Percentiles rank a stretch among this genome's conserved stretches.
phyloP scores from a whole-genome alignment of 2,113 vertebrate genomes.

The Aramus guarauna region DNA sequence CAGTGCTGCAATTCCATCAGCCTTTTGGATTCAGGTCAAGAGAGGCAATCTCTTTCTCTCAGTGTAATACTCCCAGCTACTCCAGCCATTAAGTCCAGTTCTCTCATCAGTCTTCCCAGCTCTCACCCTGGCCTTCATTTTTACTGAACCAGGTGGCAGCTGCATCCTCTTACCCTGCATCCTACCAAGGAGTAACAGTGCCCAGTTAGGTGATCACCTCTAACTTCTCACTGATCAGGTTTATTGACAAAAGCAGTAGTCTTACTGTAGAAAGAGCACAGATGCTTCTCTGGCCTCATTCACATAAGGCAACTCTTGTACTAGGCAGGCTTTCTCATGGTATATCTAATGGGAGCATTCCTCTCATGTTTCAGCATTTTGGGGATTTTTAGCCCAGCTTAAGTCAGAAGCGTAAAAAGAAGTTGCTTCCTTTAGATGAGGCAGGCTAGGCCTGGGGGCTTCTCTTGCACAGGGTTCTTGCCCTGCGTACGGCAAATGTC shows the following conservation, averaged over 20 bases:
- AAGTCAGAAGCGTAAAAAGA: neutral
- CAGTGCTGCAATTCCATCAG: neutral
- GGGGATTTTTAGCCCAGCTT: neutral
- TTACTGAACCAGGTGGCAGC: neutral
- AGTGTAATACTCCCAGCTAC: neutral
- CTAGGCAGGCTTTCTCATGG: neutral
- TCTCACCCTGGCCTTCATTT: neutral
- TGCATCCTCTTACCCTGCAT: neutral
- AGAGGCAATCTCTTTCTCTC: neutral
- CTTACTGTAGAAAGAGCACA: neutral
- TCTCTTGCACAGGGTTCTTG: neutral
- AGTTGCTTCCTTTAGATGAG: neutral
- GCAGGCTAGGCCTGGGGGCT: neutral
- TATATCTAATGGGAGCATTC: neutral
- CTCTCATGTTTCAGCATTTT: neutral
- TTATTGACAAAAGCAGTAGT: neutral
- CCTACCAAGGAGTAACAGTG: neutral
- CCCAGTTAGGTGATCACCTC: neutral
- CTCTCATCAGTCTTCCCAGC: neutral
- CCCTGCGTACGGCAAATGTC: neutral
- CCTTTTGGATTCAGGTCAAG: neutral
- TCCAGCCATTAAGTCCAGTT: neutral
- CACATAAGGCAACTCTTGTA: neutral
- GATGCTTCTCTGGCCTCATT: neutral
- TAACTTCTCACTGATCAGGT: neutral